Conservation (phyloP, 2,888 invertebrate species). For the Sminthurides aquaticus region DNA sequence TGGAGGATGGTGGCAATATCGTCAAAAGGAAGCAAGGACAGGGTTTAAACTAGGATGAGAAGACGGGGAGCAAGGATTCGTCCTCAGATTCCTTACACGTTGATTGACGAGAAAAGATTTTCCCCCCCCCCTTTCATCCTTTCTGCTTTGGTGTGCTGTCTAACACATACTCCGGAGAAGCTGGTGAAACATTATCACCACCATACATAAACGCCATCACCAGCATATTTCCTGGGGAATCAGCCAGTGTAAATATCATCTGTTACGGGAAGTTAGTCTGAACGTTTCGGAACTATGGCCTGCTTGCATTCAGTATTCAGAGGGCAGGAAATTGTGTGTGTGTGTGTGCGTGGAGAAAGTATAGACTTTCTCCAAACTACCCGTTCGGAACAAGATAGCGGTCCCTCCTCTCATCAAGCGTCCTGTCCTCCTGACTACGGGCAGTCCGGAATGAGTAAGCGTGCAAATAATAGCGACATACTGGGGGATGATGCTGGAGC, state of each 20-base stretch:
- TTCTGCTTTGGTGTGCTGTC: not conserved
- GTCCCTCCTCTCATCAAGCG: too few relatives aligned
- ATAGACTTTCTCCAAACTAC: too few relatives aligned
- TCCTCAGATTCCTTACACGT: not conserved
- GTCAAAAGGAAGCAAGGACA: not conserved
- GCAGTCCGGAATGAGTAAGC: not conserved
- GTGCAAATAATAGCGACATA: not conserved
- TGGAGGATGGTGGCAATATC: not conserved
- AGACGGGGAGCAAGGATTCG: too few relatives aligned
- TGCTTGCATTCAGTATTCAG: too few relatives aligned
- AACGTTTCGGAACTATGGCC: too few relatives aligned
- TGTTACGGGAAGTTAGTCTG: not conserved
- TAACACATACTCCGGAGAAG: not conserved
- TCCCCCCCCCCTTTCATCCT: too few relatives aligned
- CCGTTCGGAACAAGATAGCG: too few relatives aligned
- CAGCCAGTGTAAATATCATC: not conserved
- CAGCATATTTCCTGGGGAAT: not conserved
- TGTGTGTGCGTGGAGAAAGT: too few relatives aligned
- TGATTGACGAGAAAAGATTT: not conserved
- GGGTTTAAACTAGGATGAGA: not conserved
- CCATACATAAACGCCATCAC: constrained; percentile 7
- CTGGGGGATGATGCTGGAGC: too few relatives aligned
- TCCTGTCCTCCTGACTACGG: too few relatives aligned
- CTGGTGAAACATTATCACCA: not conserved
- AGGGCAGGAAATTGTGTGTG: too few relatives aligned